Percentiles rank a stretch among this genome's conserved stretches.
Evolutionary conservation across 2,888 invertebrate species (phyloP).

Genomic region (Luperina nickerlii): DNA sequence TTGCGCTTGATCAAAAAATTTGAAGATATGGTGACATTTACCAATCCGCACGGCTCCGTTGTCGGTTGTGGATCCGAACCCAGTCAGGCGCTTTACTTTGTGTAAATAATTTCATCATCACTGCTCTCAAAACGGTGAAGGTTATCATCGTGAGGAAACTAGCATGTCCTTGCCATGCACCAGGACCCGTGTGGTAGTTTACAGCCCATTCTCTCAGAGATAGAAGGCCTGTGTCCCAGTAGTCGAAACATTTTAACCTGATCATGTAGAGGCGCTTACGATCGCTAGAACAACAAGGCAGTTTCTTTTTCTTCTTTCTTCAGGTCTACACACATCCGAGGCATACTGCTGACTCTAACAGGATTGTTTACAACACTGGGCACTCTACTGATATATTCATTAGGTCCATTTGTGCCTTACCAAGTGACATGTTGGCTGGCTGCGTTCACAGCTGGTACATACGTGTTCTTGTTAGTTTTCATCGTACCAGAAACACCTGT

Average conservation of each 20-base stretch:
- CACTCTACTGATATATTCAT: constrained; percentile 60
- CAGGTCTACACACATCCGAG: constrained; percentile 74
- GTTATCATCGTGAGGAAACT: no score
- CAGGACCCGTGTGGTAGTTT: not conserved
- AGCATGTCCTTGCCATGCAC: not conserved
- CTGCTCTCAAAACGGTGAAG: no score
- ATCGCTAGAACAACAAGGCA: no score
- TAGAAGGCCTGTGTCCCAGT: no score
- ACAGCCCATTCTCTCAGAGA: not conserved
- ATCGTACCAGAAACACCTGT: constrained; percentile 40
- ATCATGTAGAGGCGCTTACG: not conserved
- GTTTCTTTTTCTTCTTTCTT: constrained; percentile 26
- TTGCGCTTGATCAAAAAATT: not conserved
- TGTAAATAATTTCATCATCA: no score
- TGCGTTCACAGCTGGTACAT: constrained; percentile 49
- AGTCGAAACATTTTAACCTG: not conserved
- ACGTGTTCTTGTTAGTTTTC: not conserved
- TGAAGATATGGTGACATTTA: not conserved
- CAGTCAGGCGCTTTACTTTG: no score
- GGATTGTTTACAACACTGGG: constrained; percentile 68
- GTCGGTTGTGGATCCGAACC: no score
- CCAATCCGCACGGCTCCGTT: not conserved
- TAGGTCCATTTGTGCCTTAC: constrained; percentile 70
- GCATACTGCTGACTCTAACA: constrained; percentile 66
- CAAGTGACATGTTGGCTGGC: constrained; percentile 63